Base-by-base conservation (phyloP, 2,888 invertebrate species). In the Blera fallax region DNA sequence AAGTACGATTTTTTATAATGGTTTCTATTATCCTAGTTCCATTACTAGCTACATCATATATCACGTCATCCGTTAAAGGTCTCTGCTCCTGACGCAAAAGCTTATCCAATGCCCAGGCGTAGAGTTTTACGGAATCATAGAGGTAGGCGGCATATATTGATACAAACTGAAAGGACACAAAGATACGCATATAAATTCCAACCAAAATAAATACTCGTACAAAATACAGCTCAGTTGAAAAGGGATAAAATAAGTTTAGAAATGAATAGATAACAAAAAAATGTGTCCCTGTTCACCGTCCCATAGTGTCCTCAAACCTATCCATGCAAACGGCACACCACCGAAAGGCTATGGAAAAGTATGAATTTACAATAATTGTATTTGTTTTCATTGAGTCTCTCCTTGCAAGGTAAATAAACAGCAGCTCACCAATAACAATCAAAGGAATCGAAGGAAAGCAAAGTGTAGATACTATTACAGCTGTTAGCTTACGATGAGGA, bases 41-140 rank as follows among this genome's bases (percentile, higher is more conserved):
- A 92, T 99, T 97, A 82, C 94, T 95, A 10, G 96, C 96, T 87
- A 97, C 94, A 87, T 94, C 94, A 87, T 94, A 93, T 87, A 97
- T 93, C 87, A 95, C 94, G 21, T 93, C 92, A 73, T 95, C 94
- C 45, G 95, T 95, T 60, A 95, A 90, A 50, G 92, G 89, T 32
- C 93, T 91, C 24, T 92, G 92, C 69, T 94, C 93, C 88, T 93
- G 93, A 83, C 94, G 93, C 76, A 98, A 92, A 52, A 97, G 93
- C 88, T 95, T 94, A 89, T 97, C 94, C 88, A 98, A 93, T 1
- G 98, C 98, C 88, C 94, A 94, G 21, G 98, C 98, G 91, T 99
- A 99, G 34, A 99, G 93, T 91, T 95, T 95, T 43, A 99, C 97
- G 0, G 99, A 97, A 93, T 99, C 99, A 92, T 98, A 99, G 88